These are phyloP conservation scores for Glyptemys insculpta DNA, from an alignment of 2,797 vertebrate species.

Conservation along the genomic window DNA sequence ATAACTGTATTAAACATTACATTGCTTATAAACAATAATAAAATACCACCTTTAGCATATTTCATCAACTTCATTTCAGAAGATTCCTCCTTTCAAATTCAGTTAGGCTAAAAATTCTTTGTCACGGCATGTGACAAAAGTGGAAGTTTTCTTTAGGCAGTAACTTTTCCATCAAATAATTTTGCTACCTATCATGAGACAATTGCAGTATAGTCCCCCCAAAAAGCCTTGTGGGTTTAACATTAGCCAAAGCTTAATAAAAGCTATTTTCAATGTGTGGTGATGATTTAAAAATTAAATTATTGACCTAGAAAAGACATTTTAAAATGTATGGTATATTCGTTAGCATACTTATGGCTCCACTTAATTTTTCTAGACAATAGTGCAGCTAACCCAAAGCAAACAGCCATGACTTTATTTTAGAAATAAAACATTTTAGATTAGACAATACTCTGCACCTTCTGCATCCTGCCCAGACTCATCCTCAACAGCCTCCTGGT, in stretches of 20 bases:
- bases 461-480: background rate
- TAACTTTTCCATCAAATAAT: background rate
- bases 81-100: background rate
- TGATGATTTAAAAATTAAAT: background rate
- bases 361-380: background rate
- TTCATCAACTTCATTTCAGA: background rate
- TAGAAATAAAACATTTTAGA: background rate
- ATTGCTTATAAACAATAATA: fast-evolving
- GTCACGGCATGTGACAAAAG: background rate
- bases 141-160: background rate
- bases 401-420: background rate
- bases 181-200: background rate
- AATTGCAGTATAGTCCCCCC: background rate
- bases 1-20: background rate
- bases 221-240: background rate
- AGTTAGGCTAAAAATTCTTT: background rate
- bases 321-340: background rate
- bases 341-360: fast-evolving
- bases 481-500: background rate
- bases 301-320: background rate
- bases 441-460: slow-evolving; percentile 40
- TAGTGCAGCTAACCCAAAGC: background rate
- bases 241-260: background rate
- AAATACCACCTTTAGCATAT: background rate
- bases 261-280: background rate